Base-by-base conservation (phyloP, 2,888 invertebrate genomes). In the Eupithecia vulgata region DNA sequence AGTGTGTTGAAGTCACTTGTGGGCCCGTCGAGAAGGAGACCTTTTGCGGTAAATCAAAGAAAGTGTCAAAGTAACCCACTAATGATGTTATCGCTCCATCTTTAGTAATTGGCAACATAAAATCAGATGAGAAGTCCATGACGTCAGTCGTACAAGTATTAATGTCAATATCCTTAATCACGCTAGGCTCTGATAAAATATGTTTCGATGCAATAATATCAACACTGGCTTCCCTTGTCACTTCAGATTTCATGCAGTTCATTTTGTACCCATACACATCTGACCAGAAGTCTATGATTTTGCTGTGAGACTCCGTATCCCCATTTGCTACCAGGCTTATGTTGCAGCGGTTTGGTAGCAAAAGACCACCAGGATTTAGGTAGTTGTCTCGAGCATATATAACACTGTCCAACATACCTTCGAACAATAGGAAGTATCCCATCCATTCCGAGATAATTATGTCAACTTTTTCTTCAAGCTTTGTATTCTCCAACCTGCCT, bases 361-460 rank as follows among this genome's bases (percentile, higher is more conserved):
- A 94, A 21, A 96, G 85, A 0, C 99, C 99, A 75, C 95, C 97
- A 40, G 96, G 95, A 70, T 95, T 96, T 10, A 99, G 95, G 88
- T 96, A 97, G 81, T 96, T 96, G 82, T 99, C 97, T 83, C 98
- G 95, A 0, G 98, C 98, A 89, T 97, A 97, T 78, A 99, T 96
- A 15, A 99, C 97, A 86, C 98, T 98, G 86, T 99, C 99, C 74
- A 99, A 88, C 99, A 99, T 99, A 64, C 98, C 99, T 94, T 99
- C 99, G 89, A 98, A 99, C 2, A 99, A 91, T 59, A 99, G 94
- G 88, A 99, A 99, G 89, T 99, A 99, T 0, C 99, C 99, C 99
- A 99, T 99, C 99, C 99, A 99, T 90, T 99, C 99, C 0, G 99
- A 99, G 5, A 99, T 96, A 80, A 99, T 98, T 7, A 99, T 96